phyloP scores from a whole-genome alignment of 1,140 invertebrate species.

The Reticulitermes speratus region DNA sequence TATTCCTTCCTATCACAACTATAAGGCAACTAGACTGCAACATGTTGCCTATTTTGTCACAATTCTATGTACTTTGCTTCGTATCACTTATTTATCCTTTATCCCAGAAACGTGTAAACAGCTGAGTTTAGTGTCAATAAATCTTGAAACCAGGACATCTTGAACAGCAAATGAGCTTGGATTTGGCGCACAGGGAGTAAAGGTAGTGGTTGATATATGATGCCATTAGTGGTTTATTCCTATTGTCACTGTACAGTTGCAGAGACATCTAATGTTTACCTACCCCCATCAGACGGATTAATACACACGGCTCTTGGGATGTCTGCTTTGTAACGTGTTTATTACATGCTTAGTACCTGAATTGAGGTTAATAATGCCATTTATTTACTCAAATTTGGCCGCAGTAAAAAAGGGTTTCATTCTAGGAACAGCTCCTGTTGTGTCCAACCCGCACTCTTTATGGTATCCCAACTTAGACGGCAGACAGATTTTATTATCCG shows the following conservation, averaged over 20 bases:
- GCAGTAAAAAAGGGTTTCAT: background rate
- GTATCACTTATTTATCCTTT: background rate
- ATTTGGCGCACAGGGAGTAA: background rate
- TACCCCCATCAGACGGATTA: background rate
- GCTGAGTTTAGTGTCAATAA: constrained; percentile 15
- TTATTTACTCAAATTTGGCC: background rate
- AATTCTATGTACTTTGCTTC: background rate
- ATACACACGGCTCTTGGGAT: background rate
- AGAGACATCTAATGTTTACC: background rate
- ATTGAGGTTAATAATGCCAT: background rate
- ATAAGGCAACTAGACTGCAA: background rate
- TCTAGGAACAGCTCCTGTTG: background rate
- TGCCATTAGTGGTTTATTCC: constrained; percentile 3
- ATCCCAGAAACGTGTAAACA: background rate
- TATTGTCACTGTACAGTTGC: background rate
- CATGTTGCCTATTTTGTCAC: background rate
- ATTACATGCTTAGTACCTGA: background rate
- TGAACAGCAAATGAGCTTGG: background rate
- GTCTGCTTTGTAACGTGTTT: too few relatives aligned
- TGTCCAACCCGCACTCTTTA: background rate
- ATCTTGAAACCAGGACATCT: background rate
- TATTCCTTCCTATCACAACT: background rate
- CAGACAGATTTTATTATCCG: background rate
- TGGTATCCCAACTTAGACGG: background rate
- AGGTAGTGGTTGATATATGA: constrained; percentile 12